Conservation (phyloP, 2,113 vertebrate species). For the Paradoxurus hermaphroditus region DNA sequence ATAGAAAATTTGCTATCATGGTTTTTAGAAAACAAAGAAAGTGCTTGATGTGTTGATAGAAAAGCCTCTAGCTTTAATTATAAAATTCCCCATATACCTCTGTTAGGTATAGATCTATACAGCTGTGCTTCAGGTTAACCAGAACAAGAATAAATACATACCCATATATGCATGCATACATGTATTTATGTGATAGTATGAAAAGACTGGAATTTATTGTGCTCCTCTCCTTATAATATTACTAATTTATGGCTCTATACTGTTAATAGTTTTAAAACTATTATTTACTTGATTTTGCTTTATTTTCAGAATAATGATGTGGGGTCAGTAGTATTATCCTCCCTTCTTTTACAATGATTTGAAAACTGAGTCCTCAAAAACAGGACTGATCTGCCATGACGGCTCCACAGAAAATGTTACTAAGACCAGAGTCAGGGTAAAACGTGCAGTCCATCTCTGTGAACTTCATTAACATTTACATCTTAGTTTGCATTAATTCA, state of each 20-base stretch:
- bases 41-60: not conserved
- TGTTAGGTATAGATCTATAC: not conserved
- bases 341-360: not conserved
- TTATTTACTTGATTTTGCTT: constrained; percentile 17
- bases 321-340: not conserved
- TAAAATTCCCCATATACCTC: not conserved
- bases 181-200: not conserved
- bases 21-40: constrained; percentile 1
- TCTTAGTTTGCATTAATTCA: not conserved
- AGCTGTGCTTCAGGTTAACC: not conserved
- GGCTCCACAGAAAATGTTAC: not conserved
- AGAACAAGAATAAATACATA: not conserved
- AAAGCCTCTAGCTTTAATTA: not conserved
- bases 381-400: not conserved
- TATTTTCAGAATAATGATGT: constrained; percentile 1
- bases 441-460: not conserved
- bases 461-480: not conserved
- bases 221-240: not conserved
- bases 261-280: constrained; percentile 12
- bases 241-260: not conserved
- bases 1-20: not conserved
- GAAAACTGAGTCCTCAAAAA: not conserved
- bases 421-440: not conserved
- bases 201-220: not conserved
- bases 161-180: not conserved